Conservation (phyloP, 2,797 vertebrate species). For the Karalla daura region DNA sequence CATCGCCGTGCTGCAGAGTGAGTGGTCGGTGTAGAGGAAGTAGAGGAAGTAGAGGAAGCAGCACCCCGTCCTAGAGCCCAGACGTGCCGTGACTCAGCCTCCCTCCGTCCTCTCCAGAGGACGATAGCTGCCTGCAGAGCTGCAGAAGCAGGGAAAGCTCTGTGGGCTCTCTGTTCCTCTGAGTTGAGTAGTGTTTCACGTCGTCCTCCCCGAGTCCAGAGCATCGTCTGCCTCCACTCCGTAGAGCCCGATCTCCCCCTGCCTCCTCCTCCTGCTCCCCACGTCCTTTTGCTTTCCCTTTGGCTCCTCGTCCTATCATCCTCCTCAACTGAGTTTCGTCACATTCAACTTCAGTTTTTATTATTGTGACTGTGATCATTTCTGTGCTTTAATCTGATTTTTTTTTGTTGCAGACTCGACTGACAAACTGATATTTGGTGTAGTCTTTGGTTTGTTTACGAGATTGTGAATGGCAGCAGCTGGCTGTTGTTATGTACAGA, state of each 20-base stretch:
- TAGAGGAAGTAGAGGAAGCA: too few species aligned
- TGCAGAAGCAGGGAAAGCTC: slow-evolving; percentile 29
- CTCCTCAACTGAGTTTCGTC: not conserved
- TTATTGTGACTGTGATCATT: not conserved
- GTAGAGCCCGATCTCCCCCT: not conserved
- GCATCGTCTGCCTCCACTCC: slow-evolving; percentile 1
- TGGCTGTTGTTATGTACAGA: not conserved
- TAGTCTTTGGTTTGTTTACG: too few species aligned
- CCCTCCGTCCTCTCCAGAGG: slow-evolving; percentile 50
- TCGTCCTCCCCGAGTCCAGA: slow-evolving; percentile 11
- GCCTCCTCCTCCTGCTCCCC: slow-evolving; percentile 15
- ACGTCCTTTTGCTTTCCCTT: slow-evolving; percentile 1
- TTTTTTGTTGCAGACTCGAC: not conserved
- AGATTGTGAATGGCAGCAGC: too few species aligned
- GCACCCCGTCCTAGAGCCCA: slow-evolving; percentile 10
- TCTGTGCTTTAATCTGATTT: not conserved
- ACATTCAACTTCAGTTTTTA: not conserved
- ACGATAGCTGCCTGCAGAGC: slow-evolving; percentile 41
- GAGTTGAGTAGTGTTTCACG: slow-evolving; percentile 21
- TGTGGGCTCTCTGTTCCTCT: slow-evolving; percentile 9
- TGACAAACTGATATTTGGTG: not conserved
- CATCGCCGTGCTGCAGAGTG: slow-evolving; percentile 97
- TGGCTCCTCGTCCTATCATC: slow-evolving; percentile 2
- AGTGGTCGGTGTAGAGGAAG: slow-evolving; percentile 83
- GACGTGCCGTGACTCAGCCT: slow-evolving; percentile 42